Conservation (phyloP, 2,113 vertebrate genomes). For the Rhagologus leucostigma region DNA sequence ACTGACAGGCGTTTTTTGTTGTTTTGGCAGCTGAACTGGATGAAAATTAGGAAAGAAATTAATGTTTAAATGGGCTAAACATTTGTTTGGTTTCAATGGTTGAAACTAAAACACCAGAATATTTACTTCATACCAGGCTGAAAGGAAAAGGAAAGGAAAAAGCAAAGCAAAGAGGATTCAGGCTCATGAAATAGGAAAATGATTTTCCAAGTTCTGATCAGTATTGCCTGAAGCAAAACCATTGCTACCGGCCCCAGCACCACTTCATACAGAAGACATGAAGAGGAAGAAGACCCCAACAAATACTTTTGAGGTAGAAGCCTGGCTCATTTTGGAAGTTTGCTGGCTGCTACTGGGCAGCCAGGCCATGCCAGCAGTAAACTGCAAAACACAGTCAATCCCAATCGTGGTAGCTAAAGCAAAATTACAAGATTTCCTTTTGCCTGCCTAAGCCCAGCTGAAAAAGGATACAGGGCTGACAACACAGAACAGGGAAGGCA, state of each 20-base stretch:
- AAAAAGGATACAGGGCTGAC: not conserved
- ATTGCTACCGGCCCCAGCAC: not conserved
- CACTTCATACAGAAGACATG: rapidly evolving
- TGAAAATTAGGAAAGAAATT: not conserved
- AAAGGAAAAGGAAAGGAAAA: not conserved
- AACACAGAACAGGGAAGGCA: not conserved
- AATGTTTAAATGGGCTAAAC: not conserved
- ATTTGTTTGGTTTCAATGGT: not conserved
- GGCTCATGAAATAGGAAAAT: not conserved
- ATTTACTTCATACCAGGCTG: not conserved
- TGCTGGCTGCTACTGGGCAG: not conserved
- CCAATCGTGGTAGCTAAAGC: not conserved
- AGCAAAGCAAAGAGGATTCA: not conserved
- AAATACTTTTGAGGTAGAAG: not conserved
- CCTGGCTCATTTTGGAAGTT: not conserved
- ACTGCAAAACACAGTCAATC: not conserved
- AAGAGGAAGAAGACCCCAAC: not conserved
- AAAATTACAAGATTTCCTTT: not conserved
- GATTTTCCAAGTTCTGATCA: not conserved
- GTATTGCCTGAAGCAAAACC: not conserved
- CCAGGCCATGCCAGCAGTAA: not conserved
- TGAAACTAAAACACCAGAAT: not conserved
- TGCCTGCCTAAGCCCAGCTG: not conserved
- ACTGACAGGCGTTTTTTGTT: not conserved
- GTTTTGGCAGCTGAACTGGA: not conserved